Evolutionary conservation across 2,113 vertebrate species (phyloP), one percentile per base, ranked within the genome.

Genomic region (Butorides virescens): DNA sequence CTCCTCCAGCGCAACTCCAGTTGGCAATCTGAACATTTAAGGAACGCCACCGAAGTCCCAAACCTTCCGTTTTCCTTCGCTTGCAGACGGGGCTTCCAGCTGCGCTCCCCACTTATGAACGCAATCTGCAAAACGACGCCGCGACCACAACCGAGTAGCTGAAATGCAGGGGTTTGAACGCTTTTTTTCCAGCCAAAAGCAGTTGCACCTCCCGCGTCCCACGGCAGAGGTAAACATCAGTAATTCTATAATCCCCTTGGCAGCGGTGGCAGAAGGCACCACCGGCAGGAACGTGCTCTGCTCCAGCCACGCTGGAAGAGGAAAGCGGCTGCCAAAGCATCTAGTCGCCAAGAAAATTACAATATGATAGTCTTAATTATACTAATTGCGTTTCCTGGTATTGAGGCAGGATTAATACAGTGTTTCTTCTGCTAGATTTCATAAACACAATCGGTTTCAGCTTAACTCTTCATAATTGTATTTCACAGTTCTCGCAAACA

Each of bases 361-460:
- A 93, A 36, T 90, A 90, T 88, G 81, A 96, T 87, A 97, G 81
- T 96, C 84, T 95, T 96, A 94, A 97, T 95, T 95, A 95, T n/a
- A 80, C 86, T 93, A 92, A 80, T 92, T 90, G 80, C 34, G 6
- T 65, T 94, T 94, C 80, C 91, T 55, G 95, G 72, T 94, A 94
- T 70, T 86, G 91, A 76, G 90, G 93, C 86, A 83, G 76, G 83
- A 83, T 95, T 94, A 92, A 97, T 85, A 90, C 70, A 88, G 81
- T 36, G 39, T 88, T 86, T 62, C 76, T 94, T 95, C 86, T 74
- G 92, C 79, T 94, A 88, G 84, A 93, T 97, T 96, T 96, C 85
- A 78, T 91, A 90, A 97, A 94, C 74, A 95, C 85, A 97, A 93
- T 93, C 6, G 58, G 80, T 84, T 95, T 97, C 95, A 96, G 68